A percentile compares a stretch with the other conserved stretches of the same genome.
Conservation (phyloP, 2,797 vertebrate genomes). For the Arrhamphus sclerolepis region DNA sequence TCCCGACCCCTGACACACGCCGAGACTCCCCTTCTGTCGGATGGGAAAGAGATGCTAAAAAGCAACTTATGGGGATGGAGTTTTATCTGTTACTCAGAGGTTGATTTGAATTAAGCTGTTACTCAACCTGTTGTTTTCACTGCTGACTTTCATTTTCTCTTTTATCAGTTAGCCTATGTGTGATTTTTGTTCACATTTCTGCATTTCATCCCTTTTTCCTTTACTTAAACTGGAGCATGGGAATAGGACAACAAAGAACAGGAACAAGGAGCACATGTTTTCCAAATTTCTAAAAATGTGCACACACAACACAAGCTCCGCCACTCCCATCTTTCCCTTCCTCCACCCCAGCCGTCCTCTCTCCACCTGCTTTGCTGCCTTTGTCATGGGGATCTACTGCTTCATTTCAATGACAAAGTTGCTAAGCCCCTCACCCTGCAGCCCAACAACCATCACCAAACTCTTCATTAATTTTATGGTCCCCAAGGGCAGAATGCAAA, state of each 20-base stretch:
- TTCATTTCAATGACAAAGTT: constrained; percentile 91
- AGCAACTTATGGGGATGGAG: constrained; percentile 1
- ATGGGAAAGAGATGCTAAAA: constrained; percentile 21
- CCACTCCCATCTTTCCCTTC: background rate
- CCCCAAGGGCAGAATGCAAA: constrained; percentile 57
- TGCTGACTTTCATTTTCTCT: background rate
- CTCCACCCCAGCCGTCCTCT: constrained; percentile 71
- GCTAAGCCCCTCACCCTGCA: constrained; percentile 60
- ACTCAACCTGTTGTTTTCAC: background rate
- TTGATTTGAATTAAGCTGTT: background rate
- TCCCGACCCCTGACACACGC: constrained; percentile 81
- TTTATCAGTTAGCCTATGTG: background rate
- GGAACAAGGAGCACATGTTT: background rate
- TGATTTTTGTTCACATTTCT: background rate
- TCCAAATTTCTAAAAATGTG: constrained; percentile 1
- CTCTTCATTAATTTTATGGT: constrained; percentile 82
- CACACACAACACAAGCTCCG: background rate
- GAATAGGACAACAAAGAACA: background rate
- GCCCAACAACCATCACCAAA: constrained; percentile 17
- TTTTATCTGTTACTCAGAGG: background rate
- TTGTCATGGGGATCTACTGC: constrained; percentile 81
- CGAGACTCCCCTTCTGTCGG: constrained; percentile 59
- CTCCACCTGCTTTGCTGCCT: constrained; percentile 92
- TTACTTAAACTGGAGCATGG: background rate
- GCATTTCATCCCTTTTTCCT: background rate